Evolutionary conservation across 2,888 invertebrate genomes (phyloP).

Genomic region (Physocephala rufipes): DNA sequence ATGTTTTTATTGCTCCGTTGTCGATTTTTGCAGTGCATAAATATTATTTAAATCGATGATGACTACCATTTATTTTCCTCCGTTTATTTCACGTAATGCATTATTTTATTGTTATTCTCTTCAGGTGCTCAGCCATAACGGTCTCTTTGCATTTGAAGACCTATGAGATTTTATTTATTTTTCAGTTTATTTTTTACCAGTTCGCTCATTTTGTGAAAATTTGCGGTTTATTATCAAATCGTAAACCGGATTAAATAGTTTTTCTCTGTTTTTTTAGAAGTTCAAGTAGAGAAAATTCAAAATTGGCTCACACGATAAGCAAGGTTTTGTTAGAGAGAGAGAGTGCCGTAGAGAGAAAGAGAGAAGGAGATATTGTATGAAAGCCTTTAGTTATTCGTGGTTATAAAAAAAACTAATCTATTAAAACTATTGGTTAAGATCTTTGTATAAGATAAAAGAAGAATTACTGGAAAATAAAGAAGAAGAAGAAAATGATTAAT

Average conservation of each 20-base stretch:
- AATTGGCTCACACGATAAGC: too few relatives aligned
- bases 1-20: not conserved
- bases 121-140: not conserved
- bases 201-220: not conserved
- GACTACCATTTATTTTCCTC: not conserved
- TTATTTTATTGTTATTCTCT: too few relatives aligned
- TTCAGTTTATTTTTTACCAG: not conserved
- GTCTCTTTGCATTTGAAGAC: not conserved
- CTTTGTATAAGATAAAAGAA: too few relatives aligned
- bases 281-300: not conserved
- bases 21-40: not conserved
- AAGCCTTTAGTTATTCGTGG: too few relatives aligned
- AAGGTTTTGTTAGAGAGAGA: too few relatives aligned
- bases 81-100: not conserved
- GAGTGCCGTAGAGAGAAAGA: too few relatives aligned
- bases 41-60: conserved; percentile 4
- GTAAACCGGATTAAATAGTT: not conserved
- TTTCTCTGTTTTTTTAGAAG: not conserved
- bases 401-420: too few relatives aligned
- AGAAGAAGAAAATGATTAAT: too few relatives aligned
- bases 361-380: too few relatives aligned
- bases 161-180: too few relatives aligned
- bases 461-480: too few relatives aligned
- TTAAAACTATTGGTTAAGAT: too few relatives aligned
- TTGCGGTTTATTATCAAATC: not conserved